Evolutionary conservation across 2,888 invertebrate species (phyloP), one percentile per base, ranked within the genome.

Genomic region (Limenitis camilla): DNA sequence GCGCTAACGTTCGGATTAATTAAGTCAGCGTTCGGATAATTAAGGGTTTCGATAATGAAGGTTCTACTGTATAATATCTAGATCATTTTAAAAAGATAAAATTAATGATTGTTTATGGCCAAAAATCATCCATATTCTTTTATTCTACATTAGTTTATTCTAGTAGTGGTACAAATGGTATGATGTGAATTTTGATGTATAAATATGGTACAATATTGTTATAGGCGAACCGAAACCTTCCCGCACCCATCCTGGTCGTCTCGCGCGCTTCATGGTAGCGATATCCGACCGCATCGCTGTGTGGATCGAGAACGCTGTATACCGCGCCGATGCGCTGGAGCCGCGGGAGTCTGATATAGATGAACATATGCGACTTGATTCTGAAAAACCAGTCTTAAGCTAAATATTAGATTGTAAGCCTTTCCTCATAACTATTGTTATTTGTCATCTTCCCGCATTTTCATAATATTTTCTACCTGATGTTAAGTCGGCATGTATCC

Each of bases 241-340:
- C 0, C 81, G 88, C 6, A 78, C 76, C 7, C 78, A 87, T 52
- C 78, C 83, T 0, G 81, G 81, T 1, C 80, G 88, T 2, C 72
- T 88, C 0, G 73, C 87, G 0, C 81, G 88, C 0, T 88, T 88
- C 65, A 88, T 88, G 88, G 83, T 88, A n/a, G 88, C 88, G 4
- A 80, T 88, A 42, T 87, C 88, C 0, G 88, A 88, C 58, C 76
- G 88, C 11, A 85, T 88, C 43, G 88, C 88, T 0, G 86, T 88
- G 6, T 88, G 88, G 88, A 82, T 88, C 7, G 88, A 87, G 64
- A 83, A 83, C 53, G 81, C 82, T 0, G 84, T 87, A 40, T 87
- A 87, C 61, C 72, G 83, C 28, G 85, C 87, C 11, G 85, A 86
- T 40, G 79, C 81, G 0, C 9, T 70, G 2, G 81, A 84, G 52